Percentiles rank a stretch among this genome's conserved stretches.
Conservation (phyloP, 2,888 invertebrate genomes). For the Apantesis nais region DNA sequence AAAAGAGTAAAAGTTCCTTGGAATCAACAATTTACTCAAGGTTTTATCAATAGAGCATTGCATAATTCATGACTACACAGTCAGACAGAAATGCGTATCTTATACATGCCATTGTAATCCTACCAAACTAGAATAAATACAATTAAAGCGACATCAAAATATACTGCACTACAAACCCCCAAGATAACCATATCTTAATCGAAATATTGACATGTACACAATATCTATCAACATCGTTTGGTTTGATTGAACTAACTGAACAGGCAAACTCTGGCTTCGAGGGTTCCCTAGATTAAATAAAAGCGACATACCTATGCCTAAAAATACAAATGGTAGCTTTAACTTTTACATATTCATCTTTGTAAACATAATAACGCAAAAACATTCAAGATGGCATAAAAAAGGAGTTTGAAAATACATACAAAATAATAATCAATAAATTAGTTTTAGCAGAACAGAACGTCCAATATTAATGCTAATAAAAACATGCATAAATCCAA, state of each 20-base stretch:
- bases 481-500: neutral
- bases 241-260: neutral
- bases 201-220: constrained; percentile 17
- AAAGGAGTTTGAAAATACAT: too few species aligned
- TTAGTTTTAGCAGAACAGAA: neutral
- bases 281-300: constrained; percentile 10
- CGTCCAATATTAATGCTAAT: neutral
- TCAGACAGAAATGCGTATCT: neutral
- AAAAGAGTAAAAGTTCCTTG: too few species aligned
- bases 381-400: neutral
- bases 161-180: neutral
- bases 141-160: constrained; percentile 4
- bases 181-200: constrained; percentile 9
- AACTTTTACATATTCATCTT: neutral
- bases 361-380: neutral
- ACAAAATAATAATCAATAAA: too few species aligned
- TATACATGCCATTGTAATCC: too few species aligned
- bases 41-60: too few species aligned
- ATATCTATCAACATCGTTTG: constrained; percentile 10
- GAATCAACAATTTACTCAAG: too few species aligned
- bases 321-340: neutral
- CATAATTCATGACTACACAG: too few species aligned
- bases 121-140: neutral
- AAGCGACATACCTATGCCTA: neutral
- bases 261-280: neutral